These are phyloP conservation scores for Drosophila peninsularis DNA, from an alignment of 2,888 invertebrate genomes.

Conservation along the genomic window DNA sequence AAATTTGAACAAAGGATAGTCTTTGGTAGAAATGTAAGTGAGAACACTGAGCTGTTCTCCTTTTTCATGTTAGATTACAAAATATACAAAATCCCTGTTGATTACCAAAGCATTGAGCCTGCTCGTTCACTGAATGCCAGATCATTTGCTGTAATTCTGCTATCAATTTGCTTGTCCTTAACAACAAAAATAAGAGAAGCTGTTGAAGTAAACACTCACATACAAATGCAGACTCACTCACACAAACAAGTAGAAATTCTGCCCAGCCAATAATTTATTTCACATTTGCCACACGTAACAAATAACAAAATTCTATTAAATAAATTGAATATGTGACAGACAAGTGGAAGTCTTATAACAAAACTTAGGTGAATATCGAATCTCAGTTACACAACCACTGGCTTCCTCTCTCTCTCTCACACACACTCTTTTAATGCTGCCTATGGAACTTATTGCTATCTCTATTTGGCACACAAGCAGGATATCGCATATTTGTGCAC, in stretches of 20 bases:
- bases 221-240: constrained; percentile 7
- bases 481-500: constrained; percentile 43
- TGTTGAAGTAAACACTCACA: constrained; percentile 12
- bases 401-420: background rate
- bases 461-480: constrained; percentile 10
- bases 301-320: constrained; percentile 70
- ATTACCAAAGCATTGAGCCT: background rate
- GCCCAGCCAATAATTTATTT: constrained; percentile 49
- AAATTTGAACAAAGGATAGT: background rate
- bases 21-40: background rate
- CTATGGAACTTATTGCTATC: constrained; percentile 1
- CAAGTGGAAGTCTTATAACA: constrained; percentile 39
- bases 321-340: constrained; percentile 70
- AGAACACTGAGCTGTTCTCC: background rate
- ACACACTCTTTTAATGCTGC: background rate
- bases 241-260: constrained; percentile 8
- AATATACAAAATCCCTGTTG: background rate
- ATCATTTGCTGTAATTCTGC: constrained; percentile 7
- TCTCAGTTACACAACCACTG: constrained; percentile 43
- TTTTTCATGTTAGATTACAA: background rate
- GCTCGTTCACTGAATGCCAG: background rate
- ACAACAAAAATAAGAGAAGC: constrained; percentile 7
- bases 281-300: constrained; percentile 55
- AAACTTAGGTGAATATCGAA: constrained; percentile 44
- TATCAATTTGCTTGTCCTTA: background rate